Conservation (phyloP, 2,113 vertebrate genomes). For the Pyxicephalus adspersus region DNA sequence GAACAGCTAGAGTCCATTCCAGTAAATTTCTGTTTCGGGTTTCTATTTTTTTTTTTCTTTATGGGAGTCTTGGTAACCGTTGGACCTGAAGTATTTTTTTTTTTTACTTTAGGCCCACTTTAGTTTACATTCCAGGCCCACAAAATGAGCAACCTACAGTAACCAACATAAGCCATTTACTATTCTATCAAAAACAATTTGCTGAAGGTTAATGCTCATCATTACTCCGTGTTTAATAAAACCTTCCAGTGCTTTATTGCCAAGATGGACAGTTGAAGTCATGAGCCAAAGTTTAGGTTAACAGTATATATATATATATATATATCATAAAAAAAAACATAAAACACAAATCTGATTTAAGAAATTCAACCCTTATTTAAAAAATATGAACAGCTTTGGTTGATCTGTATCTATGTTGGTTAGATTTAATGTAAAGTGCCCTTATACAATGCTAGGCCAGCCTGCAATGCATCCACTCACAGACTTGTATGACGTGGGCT, state of each 20-base stretch:
- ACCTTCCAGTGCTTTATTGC: background rate
- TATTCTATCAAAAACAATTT: no score
- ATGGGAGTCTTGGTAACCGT: background rate
- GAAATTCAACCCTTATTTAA: slow-evolving; percentile 52
- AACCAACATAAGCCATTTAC: no score
- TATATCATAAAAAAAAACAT: slow-evolving; percentile 29
- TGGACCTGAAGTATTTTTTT: background rate
- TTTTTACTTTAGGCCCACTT: background rate
- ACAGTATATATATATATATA: slow-evolving; percentile 6
- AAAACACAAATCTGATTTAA: background rate
- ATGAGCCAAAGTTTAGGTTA: background rate
- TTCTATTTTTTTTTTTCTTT: no score
- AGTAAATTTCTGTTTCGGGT: no score
- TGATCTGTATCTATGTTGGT: slow-evolving; percentile 43
- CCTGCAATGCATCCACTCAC: slow-evolving; percentile 43
- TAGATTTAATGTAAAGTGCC: slow-evolving; percentile 49
- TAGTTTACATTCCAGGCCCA: no score
- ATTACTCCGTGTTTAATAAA: no score
- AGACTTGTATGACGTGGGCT: slow-evolving; percentile 17
- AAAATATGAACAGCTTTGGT: slow-evolving; percentile 57
- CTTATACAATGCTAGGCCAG: slow-evolving; percentile 49
- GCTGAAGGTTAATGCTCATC: no score
- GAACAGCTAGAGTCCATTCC: no score
- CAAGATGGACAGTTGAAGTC: background rate
- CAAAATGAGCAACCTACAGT: no score